A percentile compares a stretch with the other conserved stretches of the same genome.
Evolutionary conservation across 2,797 vertebrate species (phyloP).

Genomic region (Aphelocoma californica): DNA sequence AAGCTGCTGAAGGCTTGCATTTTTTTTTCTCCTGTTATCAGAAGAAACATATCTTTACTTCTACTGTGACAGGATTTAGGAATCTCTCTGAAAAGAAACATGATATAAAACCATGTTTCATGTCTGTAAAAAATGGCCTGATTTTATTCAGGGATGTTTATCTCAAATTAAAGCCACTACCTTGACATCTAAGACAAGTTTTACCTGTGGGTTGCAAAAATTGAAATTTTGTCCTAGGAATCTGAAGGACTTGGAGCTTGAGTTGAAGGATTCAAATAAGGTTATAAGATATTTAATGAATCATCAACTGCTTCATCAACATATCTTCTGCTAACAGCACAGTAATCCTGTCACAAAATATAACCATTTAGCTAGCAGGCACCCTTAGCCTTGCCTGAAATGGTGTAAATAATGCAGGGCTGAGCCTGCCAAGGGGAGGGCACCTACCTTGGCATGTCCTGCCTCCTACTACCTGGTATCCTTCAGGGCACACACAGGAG

Average conservation of each 20-base stretch:
- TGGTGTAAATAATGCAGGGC: background rate
- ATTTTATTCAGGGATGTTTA: background rate
- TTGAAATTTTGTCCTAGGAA: background rate
- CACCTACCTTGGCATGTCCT: conserved; percentile 91
- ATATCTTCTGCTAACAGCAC: background rate
- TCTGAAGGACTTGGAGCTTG: background rate
- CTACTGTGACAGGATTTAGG: background rate
- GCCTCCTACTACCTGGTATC: conserved; percentile 92
- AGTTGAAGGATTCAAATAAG: background rate
- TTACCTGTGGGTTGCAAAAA: background rate
- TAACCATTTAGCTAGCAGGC: background rate
- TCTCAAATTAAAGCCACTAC: background rate
- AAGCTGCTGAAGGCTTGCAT: background rate
- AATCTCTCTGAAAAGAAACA: background rate
- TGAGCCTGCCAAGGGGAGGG: background rate
- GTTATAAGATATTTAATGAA: background rate
- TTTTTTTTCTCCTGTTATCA: background rate
- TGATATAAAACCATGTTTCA: background rate
- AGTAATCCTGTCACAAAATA: background rate
- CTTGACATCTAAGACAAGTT: background rate
- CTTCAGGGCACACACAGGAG: conserved; percentile 92
- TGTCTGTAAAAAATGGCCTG: background rate
- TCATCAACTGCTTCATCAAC: background rate
- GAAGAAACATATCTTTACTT: background rate
- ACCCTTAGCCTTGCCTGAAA: background rate